Conservation (phyloP, 2,113 vertebrate genomes). For the Microtus oregoni region DNA sequence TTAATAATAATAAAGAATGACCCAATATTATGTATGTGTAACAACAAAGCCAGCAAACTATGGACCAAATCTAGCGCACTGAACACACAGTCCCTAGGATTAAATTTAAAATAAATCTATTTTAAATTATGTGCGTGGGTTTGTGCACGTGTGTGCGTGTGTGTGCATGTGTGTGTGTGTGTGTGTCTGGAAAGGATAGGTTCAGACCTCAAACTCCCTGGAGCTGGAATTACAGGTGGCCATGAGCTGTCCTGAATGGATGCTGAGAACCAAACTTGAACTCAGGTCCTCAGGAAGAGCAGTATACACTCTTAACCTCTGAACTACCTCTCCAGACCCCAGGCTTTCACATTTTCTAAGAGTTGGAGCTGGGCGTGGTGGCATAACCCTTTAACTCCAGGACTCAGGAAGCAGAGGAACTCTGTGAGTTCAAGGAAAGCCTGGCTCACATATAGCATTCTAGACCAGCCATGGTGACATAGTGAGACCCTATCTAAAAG, state of each 20-base stretch:
- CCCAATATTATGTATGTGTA: conserved; percentile 12
- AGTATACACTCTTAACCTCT: background rate
- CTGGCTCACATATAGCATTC: background rate
- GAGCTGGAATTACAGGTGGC: background rate
- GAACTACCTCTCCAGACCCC: background rate
- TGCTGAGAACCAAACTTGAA: background rate
- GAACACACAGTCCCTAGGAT: background rate
- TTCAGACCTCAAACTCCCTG: background rate
- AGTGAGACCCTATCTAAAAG: background rate
- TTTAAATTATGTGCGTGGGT: background rate
- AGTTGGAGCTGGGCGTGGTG: background rate
- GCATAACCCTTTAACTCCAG: background rate
- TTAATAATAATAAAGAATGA: background rate
- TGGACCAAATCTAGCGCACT: background rate
- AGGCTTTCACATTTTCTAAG: background rate
- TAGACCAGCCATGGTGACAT: background rate
- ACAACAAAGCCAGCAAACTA: background rate
- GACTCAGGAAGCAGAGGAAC: background rate
- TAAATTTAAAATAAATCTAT: background rate
- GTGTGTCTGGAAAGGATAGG: background rate
- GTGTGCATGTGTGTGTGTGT: background rate
- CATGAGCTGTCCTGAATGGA: background rate
- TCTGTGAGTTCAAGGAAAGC: background rate
- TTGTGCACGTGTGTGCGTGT: background rate
- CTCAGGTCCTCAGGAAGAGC: background rate